Conservation (phyloP, 64 coral and sea anemone species). For the Dendrophyllia cribrosa region DNA sequence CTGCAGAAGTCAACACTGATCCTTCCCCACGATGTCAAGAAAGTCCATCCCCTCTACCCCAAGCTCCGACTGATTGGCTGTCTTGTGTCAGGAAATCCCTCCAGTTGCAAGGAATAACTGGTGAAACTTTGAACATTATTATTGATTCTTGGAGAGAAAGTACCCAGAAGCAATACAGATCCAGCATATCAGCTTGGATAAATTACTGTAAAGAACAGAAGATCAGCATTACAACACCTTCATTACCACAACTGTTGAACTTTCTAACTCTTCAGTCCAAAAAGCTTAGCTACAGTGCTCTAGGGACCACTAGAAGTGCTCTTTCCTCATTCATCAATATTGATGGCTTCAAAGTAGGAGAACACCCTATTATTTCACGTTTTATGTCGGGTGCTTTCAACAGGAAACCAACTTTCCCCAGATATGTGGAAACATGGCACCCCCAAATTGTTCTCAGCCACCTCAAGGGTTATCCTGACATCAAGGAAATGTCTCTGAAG, state of each 20-base stretch:
- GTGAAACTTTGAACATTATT: slow-evolving; percentile 58
- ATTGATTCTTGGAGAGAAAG: slow-evolving; percentile 51
- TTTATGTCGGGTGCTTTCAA: slow-evolving; percentile 21
- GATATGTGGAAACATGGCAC: neutral
- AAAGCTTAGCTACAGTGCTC: slow-evolving; percentile 20
- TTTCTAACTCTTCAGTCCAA: slow-evolving; percentile 38
- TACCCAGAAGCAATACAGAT: slow-evolving; percentile 50
- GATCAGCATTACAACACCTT: neutral
- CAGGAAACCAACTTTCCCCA: slow-evolving; percentile 19
- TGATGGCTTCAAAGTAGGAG: slow-evolving; percentile 55
- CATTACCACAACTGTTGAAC: slow-evolving; percentile 26
- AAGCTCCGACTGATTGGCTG: slow-evolving; percentile 68
- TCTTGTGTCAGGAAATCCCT: slow-evolving; percentile 73
- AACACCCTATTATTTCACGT: slow-evolving; percentile 29
- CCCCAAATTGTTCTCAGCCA: slow-evolving; percentile 4
- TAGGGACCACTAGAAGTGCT: slow-evolving; percentile 26
- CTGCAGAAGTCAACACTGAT: slow-evolving; percentile 42
- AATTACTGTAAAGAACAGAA: slow-evolving; percentile 27
- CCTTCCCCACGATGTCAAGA: slow-evolving; percentile 20
- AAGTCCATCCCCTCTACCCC: slow-evolving; percentile 65
- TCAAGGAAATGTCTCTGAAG: slow-evolving; percentile 48
- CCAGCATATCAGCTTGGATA: slow-evolving; percentile 45
- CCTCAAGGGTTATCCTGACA: slow-evolving; percentile 16
- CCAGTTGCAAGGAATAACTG: slow-evolving; percentile 41
- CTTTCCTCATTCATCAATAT: slow-evolving; percentile 43